Evolutionary conservation across 2,113 vertebrate species (phyloP).

Genomic region (Vulpes vulpes): DNA sequence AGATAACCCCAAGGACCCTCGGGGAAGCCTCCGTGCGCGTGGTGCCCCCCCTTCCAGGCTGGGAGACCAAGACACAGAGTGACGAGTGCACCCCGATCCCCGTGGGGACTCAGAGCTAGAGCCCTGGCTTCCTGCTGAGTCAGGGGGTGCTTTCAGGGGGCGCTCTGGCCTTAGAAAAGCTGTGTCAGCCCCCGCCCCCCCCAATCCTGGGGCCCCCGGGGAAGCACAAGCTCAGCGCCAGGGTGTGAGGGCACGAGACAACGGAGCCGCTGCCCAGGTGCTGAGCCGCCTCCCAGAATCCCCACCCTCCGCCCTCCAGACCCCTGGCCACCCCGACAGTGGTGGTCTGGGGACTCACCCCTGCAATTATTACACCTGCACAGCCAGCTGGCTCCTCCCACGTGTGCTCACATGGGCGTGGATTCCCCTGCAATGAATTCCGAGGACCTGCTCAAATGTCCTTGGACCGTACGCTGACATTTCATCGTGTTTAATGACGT

Average conservation of each 20-base stretch:
- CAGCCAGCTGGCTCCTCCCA: not conserved
- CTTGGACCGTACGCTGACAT: not conserved
- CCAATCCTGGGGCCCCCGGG: not conserved
- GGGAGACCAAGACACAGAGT: not conserved
- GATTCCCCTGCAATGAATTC: not conserved
- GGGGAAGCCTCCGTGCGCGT: rapidly evolving
- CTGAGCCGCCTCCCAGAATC: not conserved
- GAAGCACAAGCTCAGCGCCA: not conserved
- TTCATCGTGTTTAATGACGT: not conserved
- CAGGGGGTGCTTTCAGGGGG: not conserved
- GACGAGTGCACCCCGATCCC: too few species aligned
- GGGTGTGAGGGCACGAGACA: too few species aligned
- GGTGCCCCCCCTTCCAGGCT: not conserved
- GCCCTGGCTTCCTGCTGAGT: not conserved
- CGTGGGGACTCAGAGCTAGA: not conserved
- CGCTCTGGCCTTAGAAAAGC: not conserved
- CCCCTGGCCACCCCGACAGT: rapidly evolving
- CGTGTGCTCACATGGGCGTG: not conserved
- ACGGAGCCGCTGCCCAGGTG: not conserved
- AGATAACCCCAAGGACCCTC: not conserved
- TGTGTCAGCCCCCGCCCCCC: not conserved
- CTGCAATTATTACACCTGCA: rapidly evolving
- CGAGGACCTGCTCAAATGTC: not conserved
- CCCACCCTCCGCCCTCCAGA: rapidly evolving
- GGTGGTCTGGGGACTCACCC: too few species aligned